Percentiles rank a stretch among this genome's conserved stretches.
Conservation (phyloP, 2,888 invertebrate species). For the Meghimatium bilineatum region DNA sequence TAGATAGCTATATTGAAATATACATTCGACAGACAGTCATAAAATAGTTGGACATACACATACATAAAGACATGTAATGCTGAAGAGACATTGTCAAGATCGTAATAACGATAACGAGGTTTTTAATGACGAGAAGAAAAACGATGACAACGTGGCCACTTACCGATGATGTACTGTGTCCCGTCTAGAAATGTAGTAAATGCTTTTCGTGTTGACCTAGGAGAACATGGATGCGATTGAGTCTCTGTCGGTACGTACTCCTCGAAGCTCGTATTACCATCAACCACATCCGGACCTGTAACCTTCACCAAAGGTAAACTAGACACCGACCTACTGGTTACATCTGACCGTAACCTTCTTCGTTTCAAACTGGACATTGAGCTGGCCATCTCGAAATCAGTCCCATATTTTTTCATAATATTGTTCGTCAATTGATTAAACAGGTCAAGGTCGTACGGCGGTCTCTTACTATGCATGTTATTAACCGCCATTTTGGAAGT, state of each 20-base stretch:
- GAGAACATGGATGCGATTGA: conserved; percentile 51
- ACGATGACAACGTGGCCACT: conserved; percentile 2
- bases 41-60: no score
- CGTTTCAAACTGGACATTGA: conserved; percentile 7
- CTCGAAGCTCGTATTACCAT: background rate
- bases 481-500: background rate
- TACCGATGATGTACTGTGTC: conserved; percentile 67
- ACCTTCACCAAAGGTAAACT: conserved; percentile 40
- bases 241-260: conserved; percentile 39
- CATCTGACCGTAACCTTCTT: background rate
- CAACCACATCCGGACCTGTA: conserved; percentile 32
- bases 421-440: conserved; percentile 44
- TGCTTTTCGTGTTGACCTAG: conserved; percentile 55
- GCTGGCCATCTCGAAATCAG: conserved; percentile 37
- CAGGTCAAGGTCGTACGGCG: conserved; percentile 37
- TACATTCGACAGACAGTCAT: no score
- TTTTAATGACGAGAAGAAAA: no score
- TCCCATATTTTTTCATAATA: conserved; percentile 42
- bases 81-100: no score
- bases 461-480: conserved; percentile 8
- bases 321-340: conserved; percentile 39
- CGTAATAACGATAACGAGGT: no score
- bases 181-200: conserved; percentile 65
- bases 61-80: no score
- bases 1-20: no score